Evolutionary conservation across 2,113 vertebrate species (phyloP).

Genomic region (Alouatta palliata): DNA sequence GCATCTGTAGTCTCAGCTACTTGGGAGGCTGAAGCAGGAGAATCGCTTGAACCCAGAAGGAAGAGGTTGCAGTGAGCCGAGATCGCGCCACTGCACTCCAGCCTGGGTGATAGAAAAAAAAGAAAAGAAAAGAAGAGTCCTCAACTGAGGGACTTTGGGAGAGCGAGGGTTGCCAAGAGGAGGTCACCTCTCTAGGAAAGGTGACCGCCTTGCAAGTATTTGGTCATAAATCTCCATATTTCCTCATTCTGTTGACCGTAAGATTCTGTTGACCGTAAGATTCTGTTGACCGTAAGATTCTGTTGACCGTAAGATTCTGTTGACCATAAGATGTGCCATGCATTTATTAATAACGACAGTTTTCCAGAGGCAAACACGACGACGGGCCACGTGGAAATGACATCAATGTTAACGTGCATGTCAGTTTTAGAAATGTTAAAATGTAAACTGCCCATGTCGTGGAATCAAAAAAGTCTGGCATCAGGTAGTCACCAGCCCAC

Average conservation of each 20-base stretch:
- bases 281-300: rapidly evolving
- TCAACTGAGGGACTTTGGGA: rapidly evolving
- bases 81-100: no score
- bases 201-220: not conserved
- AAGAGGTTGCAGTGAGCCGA: no score
- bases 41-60: no score
- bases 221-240: rapidly evolving
- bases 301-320: not conserved
- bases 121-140: no score
- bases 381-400: rapidly evolving
- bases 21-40: no score
- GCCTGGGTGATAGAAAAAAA: no score
- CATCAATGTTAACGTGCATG: rapidly evolving
- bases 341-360: not conserved
- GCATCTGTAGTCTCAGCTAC: no score
- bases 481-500: rapidly evolving
- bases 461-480: not conserved
- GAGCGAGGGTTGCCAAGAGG: rapidly evolving
- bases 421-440: not conserved
- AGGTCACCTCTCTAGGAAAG: not conserved
- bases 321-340: rapidly evolving
- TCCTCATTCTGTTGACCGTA: not conserved
- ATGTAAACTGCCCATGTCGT: rapidly evolving
- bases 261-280: not conserved
- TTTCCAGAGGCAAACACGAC: not conserved